phyloP scores from a whole-genome alignment of 2,888 invertebrate genomes.

The Galerucella pusilla region DNA sequence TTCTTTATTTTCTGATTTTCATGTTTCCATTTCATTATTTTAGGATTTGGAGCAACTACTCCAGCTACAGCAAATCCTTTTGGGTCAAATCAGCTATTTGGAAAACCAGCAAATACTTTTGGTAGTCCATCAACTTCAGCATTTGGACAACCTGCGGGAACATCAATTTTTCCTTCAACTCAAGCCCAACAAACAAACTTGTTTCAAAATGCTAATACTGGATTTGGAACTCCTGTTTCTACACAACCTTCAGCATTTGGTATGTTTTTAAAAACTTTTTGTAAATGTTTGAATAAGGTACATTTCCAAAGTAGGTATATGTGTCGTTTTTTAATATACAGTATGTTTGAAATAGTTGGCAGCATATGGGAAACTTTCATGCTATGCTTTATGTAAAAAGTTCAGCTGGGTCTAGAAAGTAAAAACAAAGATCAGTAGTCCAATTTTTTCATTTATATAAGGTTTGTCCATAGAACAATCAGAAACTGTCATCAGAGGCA shows the following conservation, averaged over 20 bases:
- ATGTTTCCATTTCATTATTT: background rate
- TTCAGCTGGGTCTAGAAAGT: too few relatives aligned
- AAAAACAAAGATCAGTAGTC: too few relatives aligned
- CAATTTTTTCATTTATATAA: too few relatives aligned
- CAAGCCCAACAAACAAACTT: slow-evolving; percentile 68
- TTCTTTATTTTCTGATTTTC: background rate
- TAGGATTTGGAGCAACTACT: slow-evolving; percentile 53
- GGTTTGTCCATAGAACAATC: too few relatives aligned
- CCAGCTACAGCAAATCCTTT: slow-evolving; percentile 53
- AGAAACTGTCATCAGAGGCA: too few relatives aligned
- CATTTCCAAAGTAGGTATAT: too few relatives aligned
- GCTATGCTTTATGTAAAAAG: too few relatives aligned
- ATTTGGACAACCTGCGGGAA: slow-evolving; percentile 72
- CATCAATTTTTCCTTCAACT: slow-evolving; percentile 68
- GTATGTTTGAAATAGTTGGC: too few relatives aligned
- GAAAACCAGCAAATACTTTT: slow-evolving; percentile 71
- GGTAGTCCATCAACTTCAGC: slow-evolving; percentile 73
- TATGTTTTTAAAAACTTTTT: slow-evolving; percentile 36
- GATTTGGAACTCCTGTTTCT: slow-evolving; percentile 74
- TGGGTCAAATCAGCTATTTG: slow-evolving; percentile 65
- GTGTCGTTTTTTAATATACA: too few relatives aligned
- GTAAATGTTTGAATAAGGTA: too few relatives aligned
- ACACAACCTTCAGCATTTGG: slow-evolving; percentile 63
- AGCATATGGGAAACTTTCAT: too few relatives aligned
- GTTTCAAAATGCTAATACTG: slow-evolving; percentile 74